Conservation (phyloP, 1,140 invertebrate species). For the Bombus affinis region DNA sequence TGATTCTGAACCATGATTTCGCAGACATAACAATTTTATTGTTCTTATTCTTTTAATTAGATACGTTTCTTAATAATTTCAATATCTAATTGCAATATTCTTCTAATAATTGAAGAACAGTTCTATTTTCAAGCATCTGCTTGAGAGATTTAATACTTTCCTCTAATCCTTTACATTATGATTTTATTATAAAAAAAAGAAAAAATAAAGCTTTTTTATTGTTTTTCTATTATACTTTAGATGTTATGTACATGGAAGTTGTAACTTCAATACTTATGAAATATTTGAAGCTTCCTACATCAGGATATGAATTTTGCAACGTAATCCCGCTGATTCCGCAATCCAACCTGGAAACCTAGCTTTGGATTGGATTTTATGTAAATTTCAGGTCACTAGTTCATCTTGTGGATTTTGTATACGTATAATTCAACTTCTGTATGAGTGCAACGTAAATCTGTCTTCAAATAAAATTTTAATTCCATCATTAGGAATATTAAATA, state of each 20-base stretch:
- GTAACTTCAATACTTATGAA: not conserved
- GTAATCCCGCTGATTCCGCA: slow-evolving; percentile 8
- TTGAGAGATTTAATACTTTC: not conserved
- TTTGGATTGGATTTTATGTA: slow-evolving; percentile 7
- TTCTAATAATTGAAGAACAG: not conserved
- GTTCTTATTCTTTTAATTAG: not conserved
- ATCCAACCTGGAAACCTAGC: slow-evolving; percentile 10
- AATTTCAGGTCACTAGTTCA: slow-evolving; percentile 1
- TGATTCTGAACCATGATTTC: not conserved
- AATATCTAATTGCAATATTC: not conserved
- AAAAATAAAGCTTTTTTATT: not conserved
- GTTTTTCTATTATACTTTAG: not conserved
- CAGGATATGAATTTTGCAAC: slow-evolving; percentile 11
- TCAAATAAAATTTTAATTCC: not conserved
- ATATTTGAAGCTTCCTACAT: not conserved
- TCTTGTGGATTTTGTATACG: not conserved
- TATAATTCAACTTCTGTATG: not conserved
- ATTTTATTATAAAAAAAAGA: not conserved
- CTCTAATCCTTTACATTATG: not conserved
- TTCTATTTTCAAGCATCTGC: not conserved
- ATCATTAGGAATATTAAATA: too few species aligned
- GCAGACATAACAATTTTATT: not conserved
- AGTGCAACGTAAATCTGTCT: not conserved
- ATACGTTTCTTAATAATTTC: not conserved
- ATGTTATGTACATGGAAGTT: not conserved